Percentiles rank a stretch among this genome's conserved stretches.
phyloP scores from a whole-genome alignment of 1,140 invertebrate genomes.

The Agraylea sexmaculata region DNA sequence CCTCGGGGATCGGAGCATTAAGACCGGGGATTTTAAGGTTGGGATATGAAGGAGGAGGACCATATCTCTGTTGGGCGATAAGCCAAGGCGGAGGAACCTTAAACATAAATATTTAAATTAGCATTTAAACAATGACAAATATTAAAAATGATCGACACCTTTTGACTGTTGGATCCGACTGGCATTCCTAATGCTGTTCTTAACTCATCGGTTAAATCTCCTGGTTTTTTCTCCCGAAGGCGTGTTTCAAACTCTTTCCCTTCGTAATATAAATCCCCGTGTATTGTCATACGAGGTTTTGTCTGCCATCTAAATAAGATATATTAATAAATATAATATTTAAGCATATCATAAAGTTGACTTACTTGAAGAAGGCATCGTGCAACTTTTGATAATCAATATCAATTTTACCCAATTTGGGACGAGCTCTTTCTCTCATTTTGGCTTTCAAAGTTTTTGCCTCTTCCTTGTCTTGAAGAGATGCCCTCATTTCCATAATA shows the following conservation, averaged over 20 bases:
- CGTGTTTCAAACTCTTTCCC: constrained; percentile 99
- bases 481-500: constrained; percentile 99
- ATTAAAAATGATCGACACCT: constrained; percentile 33
- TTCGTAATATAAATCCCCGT: constrained; percentile 99
- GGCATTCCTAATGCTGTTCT: constrained; percentile 97
- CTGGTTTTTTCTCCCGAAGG: constrained; percentile 96
- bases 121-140: background rate
- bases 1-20: constrained; percentile 90
- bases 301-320: constrained; percentile 76
- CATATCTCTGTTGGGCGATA: constrained; percentile 99
- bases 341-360: constrained; percentile 9
- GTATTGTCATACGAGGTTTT: constrained; percentile 97
- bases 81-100: constrained; percentile 94
- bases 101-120: background rate
- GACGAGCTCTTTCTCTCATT: constrained; percentile 93
- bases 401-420: constrained; percentile 98
- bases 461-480: constrained; percentile 96
- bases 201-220: constrained; percentile 91
- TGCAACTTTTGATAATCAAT: constrained; percentile 99
- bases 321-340: background rate
- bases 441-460: constrained; percentile 94
- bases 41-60: constrained; percentile 97
- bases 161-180: constrained; percentile 78
- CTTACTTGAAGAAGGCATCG: constrained; percentile 94
- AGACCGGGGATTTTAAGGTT: constrained; percentile 94